A percentile compares a stretch with the other conserved stretches of the same genome.
phyloP scores from a whole-genome alignment of 2,113 vertebrate genomes.

The Pseudorectes ferrugineus region DNA sequence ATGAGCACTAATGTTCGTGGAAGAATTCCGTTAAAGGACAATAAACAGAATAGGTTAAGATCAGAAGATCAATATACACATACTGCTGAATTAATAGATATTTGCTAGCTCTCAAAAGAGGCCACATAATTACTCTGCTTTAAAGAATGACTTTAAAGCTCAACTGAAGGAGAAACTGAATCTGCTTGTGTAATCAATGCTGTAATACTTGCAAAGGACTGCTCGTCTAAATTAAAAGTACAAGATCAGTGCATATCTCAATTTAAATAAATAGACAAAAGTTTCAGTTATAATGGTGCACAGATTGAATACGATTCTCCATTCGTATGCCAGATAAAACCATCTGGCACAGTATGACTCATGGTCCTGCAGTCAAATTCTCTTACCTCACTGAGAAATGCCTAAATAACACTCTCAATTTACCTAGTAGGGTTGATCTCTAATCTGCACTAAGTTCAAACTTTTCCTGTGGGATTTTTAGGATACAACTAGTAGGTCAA shows the following conservation, averaged over 20 bases:
- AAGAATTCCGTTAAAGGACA: conserved; percentile 47
- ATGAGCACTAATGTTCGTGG: not conserved
- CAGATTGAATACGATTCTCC: not conserved
- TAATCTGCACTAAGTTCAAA: not conserved
- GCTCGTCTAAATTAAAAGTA: not conserved
- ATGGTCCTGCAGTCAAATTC: not conserved
- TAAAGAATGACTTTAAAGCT: conserved; percentile 37
- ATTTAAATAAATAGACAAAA: not conserved
- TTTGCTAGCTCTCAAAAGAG: conserved; percentile 37
- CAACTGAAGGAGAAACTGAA: conserved; percentile 46
- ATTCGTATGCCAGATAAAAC: not conserved
- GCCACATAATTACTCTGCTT: conserved; percentile 15
- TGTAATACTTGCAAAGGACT: not conserved
- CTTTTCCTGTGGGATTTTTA: not conserved
- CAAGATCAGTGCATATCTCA: not conserved
- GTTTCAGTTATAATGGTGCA: not conserved
- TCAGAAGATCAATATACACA: conserved; percentile 52
- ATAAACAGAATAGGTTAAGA: conserved; percentile 47
- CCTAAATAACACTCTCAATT: not conserved
- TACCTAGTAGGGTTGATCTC: not conserved
- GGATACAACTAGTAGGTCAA: not conserved
- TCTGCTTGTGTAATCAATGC: conserved; percentile 23
- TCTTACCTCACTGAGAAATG: not conserved
- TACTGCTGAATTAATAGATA: conserved; percentile 60
- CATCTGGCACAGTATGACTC: not conserved